Evolutionary conservation across 2,797 vertebrate species (phyloP), one percentile per base, ranked within the genome.

Genomic region (Meriones psammophilus): DNA sequence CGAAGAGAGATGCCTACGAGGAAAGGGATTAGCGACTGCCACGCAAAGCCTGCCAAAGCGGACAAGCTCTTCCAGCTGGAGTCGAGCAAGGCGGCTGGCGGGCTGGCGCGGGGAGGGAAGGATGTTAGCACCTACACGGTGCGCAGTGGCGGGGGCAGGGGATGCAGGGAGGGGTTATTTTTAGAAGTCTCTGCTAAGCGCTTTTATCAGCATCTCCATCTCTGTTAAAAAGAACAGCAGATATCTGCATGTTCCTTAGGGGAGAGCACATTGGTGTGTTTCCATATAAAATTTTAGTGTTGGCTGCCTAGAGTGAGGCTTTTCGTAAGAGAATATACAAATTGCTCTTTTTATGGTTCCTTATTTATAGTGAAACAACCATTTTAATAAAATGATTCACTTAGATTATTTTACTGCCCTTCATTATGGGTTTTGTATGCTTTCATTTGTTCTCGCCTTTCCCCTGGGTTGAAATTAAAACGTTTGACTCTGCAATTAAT

Each of bases 301-400:
- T 94, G 96, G 86, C 94, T 98, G 97, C 94, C 96, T 96, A 97
- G 91, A 87, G 92, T 89, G 95, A 97, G 54, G 78, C 89, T 95
- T 96, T 95, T 95, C 66, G 94, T 95, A 97, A 94, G 88, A 90
- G 97, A 98, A 98, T 94, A 97, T 92, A 97, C 97, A 97, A 98
- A 97, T 92, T 94, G 95, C 96, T 60, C 95, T 95, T 98, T 98
- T 98, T 97, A 97, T 98, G 97, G 97, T 97, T 98, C 97, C 97
- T 96, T 98, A 97, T 98, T 98, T 98, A 98, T 97, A 97, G 92
- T 84, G 92, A 97, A 36, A 78, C 94, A 84, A 74, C 89, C 96
- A 95, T 98, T 93, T 98, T 97, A 96, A 95, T 97, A 97, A 98
- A 98, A 96, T 87, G 96, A 97, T 98, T 98, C 97, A 97, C 97